These are phyloP conservation scores for Epizoanthus ramosus DNA, from an alignment of 92 coral and sea anemone species.

Conservation along the genomic window DNA sequence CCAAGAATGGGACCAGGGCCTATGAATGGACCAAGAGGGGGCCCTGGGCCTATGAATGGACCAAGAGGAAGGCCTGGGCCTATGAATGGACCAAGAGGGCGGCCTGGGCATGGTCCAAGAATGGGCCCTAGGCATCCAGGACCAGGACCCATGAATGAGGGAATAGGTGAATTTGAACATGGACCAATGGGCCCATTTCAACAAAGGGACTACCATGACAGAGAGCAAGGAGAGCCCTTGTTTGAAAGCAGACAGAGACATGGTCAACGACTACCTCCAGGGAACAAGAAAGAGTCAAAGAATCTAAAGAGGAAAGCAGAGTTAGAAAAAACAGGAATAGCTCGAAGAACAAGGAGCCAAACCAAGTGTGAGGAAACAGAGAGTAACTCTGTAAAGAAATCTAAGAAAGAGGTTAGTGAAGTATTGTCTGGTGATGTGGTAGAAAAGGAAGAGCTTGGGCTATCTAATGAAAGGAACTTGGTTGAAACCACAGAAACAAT, in stretches of 20 bases:
- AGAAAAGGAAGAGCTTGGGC: neutral
- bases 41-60: conserved; percentile 8
- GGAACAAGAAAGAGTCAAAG: neutral
- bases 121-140: neutral
- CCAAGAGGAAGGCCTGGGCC: neutral
- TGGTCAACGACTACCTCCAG: neutral
- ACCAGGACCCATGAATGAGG: neutral
- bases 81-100: neutral
- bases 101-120: neutral
- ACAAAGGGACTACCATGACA: no score
- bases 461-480: neutral
- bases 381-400: neutral
- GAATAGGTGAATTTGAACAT: neutral
- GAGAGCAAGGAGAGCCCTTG: no score
- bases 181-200: neutral
- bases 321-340: neutral
- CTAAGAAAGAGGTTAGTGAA: neutral
- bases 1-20: neutral
- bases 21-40: conserved; percentile 1
- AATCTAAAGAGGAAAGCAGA: neutral
- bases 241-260: neutral
- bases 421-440: neutral
- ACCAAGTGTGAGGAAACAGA: neutral
- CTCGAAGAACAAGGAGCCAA: neutral
- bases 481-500: neutral